Conservation (phyloP, 2,888 invertebrate species). For the Noctua pronuba region DNA sequence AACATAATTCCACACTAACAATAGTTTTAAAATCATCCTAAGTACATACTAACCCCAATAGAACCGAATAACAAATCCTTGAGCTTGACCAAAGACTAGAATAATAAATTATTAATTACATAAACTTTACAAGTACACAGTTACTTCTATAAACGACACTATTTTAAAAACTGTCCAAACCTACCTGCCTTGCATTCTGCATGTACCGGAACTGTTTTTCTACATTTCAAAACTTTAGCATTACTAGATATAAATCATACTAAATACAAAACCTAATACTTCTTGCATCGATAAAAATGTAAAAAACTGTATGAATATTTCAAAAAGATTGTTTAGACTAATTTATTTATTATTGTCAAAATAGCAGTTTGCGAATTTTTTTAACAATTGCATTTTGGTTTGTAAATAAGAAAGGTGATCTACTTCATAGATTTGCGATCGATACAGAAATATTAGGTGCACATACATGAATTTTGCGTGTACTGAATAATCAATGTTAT, state of each 20-base stretch:
- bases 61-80: slow-evolving; percentile 77
- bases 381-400: slow-evolving; percentile 33
- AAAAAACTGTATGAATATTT: slow-evolving; percentile 44
- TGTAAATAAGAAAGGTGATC: slow-evolving; percentile 2
- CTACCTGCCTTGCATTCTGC: slow-evolving; percentile 36
- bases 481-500: slow-evolving; percentile 57
- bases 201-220: slow-evolving; percentile 32
- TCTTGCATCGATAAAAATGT: slow-evolving; percentile 57
- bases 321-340: slow-evolving; percentile 33
- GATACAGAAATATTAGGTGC: slow-evolving; percentile 63
- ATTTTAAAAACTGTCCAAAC: slow-evolving; percentile 51
- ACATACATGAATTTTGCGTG: slow-evolving; percentile 30
- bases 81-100: slow-evolving; percentile 89
- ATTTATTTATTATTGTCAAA: slow-evolving; percentile 62
- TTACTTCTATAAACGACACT: slow-evolving; percentile 60
- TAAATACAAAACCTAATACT: slow-evolving; percentile 53
- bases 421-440: slow-evolving; percentile 19
- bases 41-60: slow-evolving; percentile 70
- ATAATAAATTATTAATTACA: slow-evolving; percentile 79
- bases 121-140: slow-evolving; percentile 65
- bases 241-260: slow-evolving; percentile 38
- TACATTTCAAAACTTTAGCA: slow-evolving; percentile 31
- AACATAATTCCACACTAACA: slow-evolving; percentile 50
- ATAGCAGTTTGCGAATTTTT: slow-evolving; percentile 53
- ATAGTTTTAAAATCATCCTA: slow-evolving; percentile 63